Percentiles rank a stretch among this genome's conserved stretches.
Evolutionary conservation across 2,888 invertebrate species (phyloP).

Genomic region (Polymixis flavicincta): DNA sequence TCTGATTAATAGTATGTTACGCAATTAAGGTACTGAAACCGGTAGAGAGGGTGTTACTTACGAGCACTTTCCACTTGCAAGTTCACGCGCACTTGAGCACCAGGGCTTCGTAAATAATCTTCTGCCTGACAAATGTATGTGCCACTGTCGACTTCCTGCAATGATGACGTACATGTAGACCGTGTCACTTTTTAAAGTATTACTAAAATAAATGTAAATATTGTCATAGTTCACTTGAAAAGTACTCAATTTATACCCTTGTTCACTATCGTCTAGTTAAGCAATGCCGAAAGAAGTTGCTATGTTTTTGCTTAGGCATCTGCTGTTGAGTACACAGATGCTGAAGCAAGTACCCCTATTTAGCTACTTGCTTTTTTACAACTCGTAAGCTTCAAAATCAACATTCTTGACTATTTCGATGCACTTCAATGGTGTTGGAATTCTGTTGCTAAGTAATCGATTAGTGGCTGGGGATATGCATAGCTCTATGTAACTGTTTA

Average conservation of each 20-base stretch:
- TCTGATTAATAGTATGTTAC: too few relatives aligned
- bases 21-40: too few relatives aligned
- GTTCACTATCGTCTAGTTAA: neutral
- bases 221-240: neutral
- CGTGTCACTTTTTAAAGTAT: neutral
- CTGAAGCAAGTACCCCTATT: neutral
- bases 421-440: neutral
- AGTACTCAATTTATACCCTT: neutral
- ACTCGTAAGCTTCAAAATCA: too few relatives aligned
- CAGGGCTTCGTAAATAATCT: constrained; percentile 92
- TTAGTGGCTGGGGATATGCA: neutral
- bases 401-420: neutral
- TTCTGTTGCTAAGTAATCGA: neutral
- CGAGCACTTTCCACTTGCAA: constrained; percentile 93
- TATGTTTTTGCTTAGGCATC: too few relatives aligned
- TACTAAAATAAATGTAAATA: neutral
- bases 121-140: constrained; percentile 96
- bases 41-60: constrained; percentile 87
- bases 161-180: constrained; percentile 25
- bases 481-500: neutral
- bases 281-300: too few relatives aligned
- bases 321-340: too few relatives aligned
- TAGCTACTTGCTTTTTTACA: neutral
- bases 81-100: constrained; percentile 92
- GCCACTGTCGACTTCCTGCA: constrained; percentile 93